Conservation (phyloP, 2,797 vertebrate genomes). For the Urosaurus nigricauda region DNA sequence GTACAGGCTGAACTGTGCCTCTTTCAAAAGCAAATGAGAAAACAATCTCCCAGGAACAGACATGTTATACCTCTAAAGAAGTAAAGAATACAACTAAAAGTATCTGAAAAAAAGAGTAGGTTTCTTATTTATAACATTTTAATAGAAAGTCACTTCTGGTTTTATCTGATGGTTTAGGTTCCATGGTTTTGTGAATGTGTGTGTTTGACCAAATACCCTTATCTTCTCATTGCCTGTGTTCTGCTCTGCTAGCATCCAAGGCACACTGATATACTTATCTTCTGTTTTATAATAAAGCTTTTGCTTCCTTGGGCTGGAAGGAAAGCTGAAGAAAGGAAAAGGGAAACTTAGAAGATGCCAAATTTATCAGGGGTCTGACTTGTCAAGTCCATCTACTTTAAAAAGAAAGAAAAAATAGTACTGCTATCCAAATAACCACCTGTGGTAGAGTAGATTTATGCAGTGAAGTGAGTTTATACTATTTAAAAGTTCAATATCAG, state of each 20-base stretch:
- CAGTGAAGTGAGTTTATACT: neutral
- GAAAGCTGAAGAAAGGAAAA: conserved; percentile 56
- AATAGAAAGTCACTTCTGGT: conserved; percentile 78
- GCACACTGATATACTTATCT: conserved; percentile 81
- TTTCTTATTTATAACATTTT: conserved; percentile 83
- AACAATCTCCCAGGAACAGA: conserved; percentile 31
- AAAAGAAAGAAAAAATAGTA: too few species aligned
- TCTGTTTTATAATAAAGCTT: conserved; percentile 82
- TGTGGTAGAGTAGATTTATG: conserved; percentile 24
- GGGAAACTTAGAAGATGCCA: conserved; percentile 60
- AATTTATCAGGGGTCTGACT: conserved; percentile 60
- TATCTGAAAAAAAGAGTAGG: conserved; percentile 44
- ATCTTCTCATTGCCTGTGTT: conserved; percentile 80
- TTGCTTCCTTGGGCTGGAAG: conserved; percentile 71
- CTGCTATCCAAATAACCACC: neutral
- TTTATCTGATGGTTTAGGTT: conserved; percentile 83
- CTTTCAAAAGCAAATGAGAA: conserved; percentile 45
- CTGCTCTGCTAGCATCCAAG: conserved; percentile 75
- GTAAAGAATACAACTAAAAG: conserved; percentile 63
- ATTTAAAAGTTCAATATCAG: conserved; percentile 9
- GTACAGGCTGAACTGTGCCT: conserved; percentile 10
- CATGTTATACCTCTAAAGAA: conserved; percentile 52
- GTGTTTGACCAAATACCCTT: conserved; percentile 83
- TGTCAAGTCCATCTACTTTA: conserved; percentile 50
- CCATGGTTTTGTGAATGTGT: conserved; percentile 75